Base-by-base conservation (phyloP, 2,888 invertebrate species). In the Prostheceraeus crozeri region DNA sequence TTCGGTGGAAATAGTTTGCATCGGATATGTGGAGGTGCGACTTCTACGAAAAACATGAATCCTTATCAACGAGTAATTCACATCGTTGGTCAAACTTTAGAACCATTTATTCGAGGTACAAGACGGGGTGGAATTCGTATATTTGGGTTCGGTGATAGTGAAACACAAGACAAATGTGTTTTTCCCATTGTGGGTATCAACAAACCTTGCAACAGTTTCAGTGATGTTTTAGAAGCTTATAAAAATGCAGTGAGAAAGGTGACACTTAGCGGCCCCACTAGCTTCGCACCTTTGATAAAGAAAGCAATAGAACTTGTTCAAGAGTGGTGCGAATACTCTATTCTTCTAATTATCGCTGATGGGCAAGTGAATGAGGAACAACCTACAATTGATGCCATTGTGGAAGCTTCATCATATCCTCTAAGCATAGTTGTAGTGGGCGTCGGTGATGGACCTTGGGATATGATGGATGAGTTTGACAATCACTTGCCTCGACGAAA, bases 361-460 rank as follows among this genome's bases (percentile, higher is more conserved):
- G 80, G 80, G 1, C 79, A 79, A 64, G 77, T 80, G 23, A 76
- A 73, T 1, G 77, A 78, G 60, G 78, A 79, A 61, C 68, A 71
- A 21, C 70, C 72, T 10, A 78, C 79, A 0, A 68, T 77, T 1
- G 69, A 76, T 19, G 78, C 79, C 3, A 78, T 80, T 3, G 76
- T 78, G 0, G 71, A 73, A 30, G 79, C 80, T 1, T 79, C 79
- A n/a, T 68, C 73, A 51, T 72, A 74, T 59, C 78, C 79, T 4
- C 69, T 80, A 8, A 79, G 79, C 45, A 78, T 80, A 61, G 76
- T 79, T 51, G 75, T 79, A 11, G 77, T 80, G 1, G 80, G 80
- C 0, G 79, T 80, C 11, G 80, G 80, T 1, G 80, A 80, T 63
- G 80, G 80, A 8, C 80, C 80, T 0, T 80, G 79, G 80, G 76